Percentiles rank a stretch among this genome's conserved stretches.
phyloP scores from a whole-genome alignment of 2,113 vertebrate genomes.

The Bubo blakistoni region DNA sequence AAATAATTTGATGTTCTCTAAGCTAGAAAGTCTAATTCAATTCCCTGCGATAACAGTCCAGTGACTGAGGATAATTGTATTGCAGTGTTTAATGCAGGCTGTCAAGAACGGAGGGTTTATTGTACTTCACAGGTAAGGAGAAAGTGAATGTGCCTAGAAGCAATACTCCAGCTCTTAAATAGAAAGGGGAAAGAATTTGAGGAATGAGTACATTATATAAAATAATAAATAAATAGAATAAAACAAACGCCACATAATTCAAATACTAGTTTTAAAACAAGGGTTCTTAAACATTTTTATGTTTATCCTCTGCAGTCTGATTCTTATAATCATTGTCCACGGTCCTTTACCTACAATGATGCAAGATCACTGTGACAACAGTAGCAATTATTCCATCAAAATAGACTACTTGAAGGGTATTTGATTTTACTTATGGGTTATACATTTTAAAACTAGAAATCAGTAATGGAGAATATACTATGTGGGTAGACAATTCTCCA shows the following conservation, averaged over 20 bases:
- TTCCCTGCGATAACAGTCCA: constrained; percentile 7
- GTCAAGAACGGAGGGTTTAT: background rate
- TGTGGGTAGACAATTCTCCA: background rate
- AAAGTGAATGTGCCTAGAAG: background rate
- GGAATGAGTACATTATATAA: background rate
- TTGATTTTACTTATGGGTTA: background rate
- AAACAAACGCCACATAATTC: background rate
- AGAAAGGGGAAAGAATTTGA: background rate
- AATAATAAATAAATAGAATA: background rate
- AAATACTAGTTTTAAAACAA: background rate
- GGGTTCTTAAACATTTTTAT: background rate
- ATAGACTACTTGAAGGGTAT: background rate
- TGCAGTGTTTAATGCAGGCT: background rate
- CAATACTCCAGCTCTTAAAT: background rate
- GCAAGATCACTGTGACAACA: background rate
- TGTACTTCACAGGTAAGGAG: background rate
- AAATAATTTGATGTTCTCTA: constrained; percentile 15
- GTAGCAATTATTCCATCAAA: background rate
- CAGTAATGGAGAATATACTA: background rate
- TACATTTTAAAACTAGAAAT: background rate
- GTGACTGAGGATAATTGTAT: background rate
- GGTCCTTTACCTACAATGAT: background rate
- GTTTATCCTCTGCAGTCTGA: background rate
- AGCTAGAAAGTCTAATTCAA: constrained; percentile 2
- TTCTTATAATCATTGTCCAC: background rate